phyloP scores from a whole-genome alignment of 1,140 invertebrate genomes.

The Drosophila oshimai region DNA sequence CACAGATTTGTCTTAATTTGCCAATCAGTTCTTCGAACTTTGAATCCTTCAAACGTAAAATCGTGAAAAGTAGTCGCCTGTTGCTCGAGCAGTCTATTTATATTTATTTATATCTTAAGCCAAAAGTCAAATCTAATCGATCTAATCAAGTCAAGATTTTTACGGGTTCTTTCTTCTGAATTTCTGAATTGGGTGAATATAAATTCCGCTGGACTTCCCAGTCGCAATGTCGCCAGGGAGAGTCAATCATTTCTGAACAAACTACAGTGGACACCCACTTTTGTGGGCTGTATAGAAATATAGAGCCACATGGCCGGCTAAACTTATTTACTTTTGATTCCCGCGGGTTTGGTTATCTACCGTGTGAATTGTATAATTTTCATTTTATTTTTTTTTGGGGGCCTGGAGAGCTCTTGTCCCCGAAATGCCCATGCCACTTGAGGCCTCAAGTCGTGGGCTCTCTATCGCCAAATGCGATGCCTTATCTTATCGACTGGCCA shows the following conservation, averaged over 20 bases:
- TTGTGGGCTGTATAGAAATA: too few relatives aligned
- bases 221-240: constrained; percentile 53
- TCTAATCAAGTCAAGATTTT: constrained; percentile 9
- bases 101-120: not conserved
- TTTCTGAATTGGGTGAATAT: too few relatives aligned
- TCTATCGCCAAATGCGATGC: constrained; percentile 36
- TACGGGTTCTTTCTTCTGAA: not conserved
- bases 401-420: constrained; percentile 25
- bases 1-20: constrained; percentile 43
- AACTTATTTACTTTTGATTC: not conserved
- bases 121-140: constrained; percentile 13
- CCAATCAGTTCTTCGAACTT: constrained; percentile 41
- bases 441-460: constrained; percentile 32
- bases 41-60: constrained; percentile 53
- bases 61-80: constrained; percentile 4
- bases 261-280: constrained; percentile 27
- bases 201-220: constrained; percentile 9
- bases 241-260: constrained; percentile 34
- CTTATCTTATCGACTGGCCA: constrained; percentile 48
- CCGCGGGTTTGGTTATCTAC: constrained; percentile 12
- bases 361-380: constrained; percentile 16
- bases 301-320: constrained; percentile 11
- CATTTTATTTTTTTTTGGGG: constrained; percentile 4
- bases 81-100: not conserved
- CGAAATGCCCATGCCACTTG: constrained; percentile 30